Base-by-base conservation (phyloP, 1,140 invertebrate species). In the Drosophila quadrilineata region DNA sequence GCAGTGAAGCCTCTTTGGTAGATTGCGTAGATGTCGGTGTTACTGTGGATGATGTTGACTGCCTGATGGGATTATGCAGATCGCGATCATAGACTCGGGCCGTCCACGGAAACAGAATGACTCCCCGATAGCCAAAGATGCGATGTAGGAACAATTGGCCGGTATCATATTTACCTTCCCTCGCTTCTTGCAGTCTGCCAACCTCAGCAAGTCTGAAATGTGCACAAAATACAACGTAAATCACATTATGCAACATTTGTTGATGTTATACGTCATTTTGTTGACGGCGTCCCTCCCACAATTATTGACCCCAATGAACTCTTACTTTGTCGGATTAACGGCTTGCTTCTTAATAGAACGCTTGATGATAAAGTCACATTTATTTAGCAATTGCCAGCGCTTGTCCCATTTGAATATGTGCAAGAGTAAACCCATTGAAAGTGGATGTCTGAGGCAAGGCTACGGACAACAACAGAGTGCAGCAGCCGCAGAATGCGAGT, bases 71-170 rank as follows among this genome's bases (percentile, higher is more conserved):
- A 62, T 86, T 91, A 5, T 94, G 94, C 29, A 95, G 90, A 92
- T 98, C 97, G 85, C 97, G 92, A 85, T 99, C 98, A 87, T 98
- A 98, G 6, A 99, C 97, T 88, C 95, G 93, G 3, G 97, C 98
- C 33, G 96, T 90, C 98, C 98, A 99, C 3, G 98, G 97, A 90
- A 99, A 99, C 14, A 99, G 91, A 59, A 98, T 94, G 4, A 99
- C 97, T 6, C 98, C 98, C 76, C 98, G 92, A 89, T 99, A 99
- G 9, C 97, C 97, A 91, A 99, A 99, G 10, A 99, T 94, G 87
- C 95, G 93, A 88, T 99, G 98, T 14, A 99, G 91, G 89, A 99
- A 98, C 33, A 98, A 91, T 90, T 99, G 98, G 22, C 98, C 97
- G 8, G 97, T 98, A 80, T 97, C 95, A 92, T 98, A 99, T 91